Conservation (phyloP, 35 echinoderm and acorn worm genomes). For the Lytechinus variegatus region DNA sequence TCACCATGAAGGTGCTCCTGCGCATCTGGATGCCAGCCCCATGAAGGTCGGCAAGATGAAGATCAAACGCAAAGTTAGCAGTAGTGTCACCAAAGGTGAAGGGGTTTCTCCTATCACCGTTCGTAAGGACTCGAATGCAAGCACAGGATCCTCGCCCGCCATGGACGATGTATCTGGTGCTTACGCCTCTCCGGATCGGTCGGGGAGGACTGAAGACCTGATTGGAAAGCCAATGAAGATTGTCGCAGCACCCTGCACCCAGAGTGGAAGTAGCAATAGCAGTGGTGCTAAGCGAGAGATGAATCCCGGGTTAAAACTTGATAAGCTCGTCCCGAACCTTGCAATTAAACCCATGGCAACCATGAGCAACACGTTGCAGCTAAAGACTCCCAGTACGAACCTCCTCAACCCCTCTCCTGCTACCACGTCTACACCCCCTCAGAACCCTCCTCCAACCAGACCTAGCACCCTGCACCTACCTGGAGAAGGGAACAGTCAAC, state of each 20-base stretch:
- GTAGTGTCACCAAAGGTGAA: conserved; percentile 68
- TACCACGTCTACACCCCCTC: background rate
- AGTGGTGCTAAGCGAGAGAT: background rate
- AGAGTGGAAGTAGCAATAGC: conserved; percentile 14
- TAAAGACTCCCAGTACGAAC: background rate
- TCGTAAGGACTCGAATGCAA: conserved; percentile 55
- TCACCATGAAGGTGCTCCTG: conserved; percentile 66
- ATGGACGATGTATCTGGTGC: background rate
- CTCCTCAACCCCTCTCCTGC: conserved; percentile 28
- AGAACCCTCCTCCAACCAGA: background rate
- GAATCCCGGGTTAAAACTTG: background rate
- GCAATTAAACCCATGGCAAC: conserved; percentile 25
- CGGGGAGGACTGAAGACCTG: background rate
- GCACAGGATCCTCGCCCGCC: conserved; percentile 20
- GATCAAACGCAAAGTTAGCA: conserved; percentile 95
- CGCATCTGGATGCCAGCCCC: conserved; percentile 74
- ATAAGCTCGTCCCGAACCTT: background rate
- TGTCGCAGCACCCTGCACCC: background rate
- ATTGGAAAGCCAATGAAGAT: conserved; percentile 33
- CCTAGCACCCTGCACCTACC: background rate
- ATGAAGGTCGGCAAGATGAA: conserved; percentile 99
- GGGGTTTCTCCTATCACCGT: conserved; percentile 36
- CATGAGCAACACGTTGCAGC: background rate
- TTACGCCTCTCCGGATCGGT: conserved; percentile 45
- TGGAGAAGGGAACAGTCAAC: conserved; percentile 14